Evolutionary conservation across 2,888 invertebrate species (phyloP).

Genomic region (Petrophora chlorosata): DNA sequence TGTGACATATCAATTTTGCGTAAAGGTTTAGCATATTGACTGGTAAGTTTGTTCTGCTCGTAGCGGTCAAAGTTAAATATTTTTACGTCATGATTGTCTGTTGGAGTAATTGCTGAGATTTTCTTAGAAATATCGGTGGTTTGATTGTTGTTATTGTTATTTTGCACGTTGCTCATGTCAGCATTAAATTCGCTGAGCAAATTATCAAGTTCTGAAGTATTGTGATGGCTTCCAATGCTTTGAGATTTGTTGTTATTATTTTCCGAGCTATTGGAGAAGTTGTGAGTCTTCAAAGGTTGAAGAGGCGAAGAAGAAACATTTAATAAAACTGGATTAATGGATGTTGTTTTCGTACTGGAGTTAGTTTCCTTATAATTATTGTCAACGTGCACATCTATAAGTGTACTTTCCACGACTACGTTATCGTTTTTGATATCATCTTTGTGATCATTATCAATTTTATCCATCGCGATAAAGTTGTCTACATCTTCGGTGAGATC

Average conservation of each 20-base stretch:
- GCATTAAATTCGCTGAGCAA: constrained; percentile 68
- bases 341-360: constrained; percentile 52
- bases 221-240: constrained; percentile 64
- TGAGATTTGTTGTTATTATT: constrained; percentile 70
- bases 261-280: constrained; percentile 71
- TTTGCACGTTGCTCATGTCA: constrained; percentile 53
- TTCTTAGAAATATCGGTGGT: constrained; percentile 44
- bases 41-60: constrained; percentile 70
- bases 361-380: constrained; percentile 68
- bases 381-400: constrained; percentile 76
- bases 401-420: constrained; percentile 72
- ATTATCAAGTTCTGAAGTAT: constrained; percentile 66
- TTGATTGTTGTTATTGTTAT: constrained; percentile 57
- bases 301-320: constrained; percentile 78
- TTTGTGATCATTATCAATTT: constrained; percentile 56
- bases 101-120: constrained; percentile 49
- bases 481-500: constrained; percentile 71
- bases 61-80: constrained; percentile 82
- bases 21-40: constrained; percentile 63
- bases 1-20: constrained; percentile 78
- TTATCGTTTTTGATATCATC: constrained; percentile 66
- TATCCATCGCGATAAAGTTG: constrained; percentile 66
- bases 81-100: constrained; percentile 70
- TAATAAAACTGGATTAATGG: constrained; percentile 71
- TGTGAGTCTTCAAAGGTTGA: constrained; percentile 77